These are phyloP conservation scores for Cosmorhoe ocellata DNA, from an alignment of 2,888 invertebrate genomes.

Conservation along the genomic window DNA sequence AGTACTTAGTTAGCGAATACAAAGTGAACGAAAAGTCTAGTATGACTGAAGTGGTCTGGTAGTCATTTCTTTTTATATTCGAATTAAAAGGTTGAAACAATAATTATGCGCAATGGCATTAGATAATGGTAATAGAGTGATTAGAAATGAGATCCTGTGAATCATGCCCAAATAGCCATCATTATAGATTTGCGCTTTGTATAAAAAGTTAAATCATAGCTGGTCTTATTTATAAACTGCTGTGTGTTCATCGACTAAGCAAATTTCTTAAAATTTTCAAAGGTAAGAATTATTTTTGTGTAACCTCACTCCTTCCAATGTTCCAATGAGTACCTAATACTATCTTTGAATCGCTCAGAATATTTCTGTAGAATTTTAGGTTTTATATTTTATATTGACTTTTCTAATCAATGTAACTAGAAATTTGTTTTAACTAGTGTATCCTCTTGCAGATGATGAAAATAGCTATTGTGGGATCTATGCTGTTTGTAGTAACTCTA, in stretches of 20 bases:
- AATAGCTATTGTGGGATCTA: conserved; percentile 17
- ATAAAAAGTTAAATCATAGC: conserved; percentile 12
- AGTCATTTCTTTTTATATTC: no score
- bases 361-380: no score
- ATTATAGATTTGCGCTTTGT: conserved; percentile 1
- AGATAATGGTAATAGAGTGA: conserved; percentile 11
- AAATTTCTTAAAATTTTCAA: neutral
- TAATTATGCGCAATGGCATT: conserved; percentile 14
- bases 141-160: conserved; percentile 15
- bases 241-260: neutral
- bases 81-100: no score
- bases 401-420: no score
- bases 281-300: conserved; percentile 7
- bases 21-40: no score
- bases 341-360: no score
- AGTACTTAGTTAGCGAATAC: no score
- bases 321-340: no score
- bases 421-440: no score
- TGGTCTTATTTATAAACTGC: neutral
- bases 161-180: conserved; percentile 10
- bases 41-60: no score
- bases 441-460: conserved; percentile 27
- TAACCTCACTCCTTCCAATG: no score
- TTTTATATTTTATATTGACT: no score
- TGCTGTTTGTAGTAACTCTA: conserved; percentile 30